Conservation (phyloP, 2,113 vertebrate species). For the Vulpes ferrilata region DNA sequence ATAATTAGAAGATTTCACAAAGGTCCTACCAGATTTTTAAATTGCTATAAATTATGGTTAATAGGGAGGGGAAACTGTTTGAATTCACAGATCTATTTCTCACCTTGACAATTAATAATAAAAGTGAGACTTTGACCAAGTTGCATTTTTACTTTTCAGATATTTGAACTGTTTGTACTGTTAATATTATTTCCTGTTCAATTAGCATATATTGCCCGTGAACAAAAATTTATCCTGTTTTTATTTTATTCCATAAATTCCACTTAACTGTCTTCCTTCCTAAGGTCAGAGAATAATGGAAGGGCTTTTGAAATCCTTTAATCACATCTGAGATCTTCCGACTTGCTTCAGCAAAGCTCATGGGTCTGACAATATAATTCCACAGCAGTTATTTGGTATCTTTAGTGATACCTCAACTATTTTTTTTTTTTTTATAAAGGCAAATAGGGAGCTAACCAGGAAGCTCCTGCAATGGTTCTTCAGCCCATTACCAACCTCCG, state of each 20-base stretch:
- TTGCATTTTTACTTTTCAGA: neutral
- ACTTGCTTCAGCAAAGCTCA: neutral
- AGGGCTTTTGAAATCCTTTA: constrained; percentile 9
- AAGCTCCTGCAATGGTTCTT: neutral
- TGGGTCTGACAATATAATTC: neutral
- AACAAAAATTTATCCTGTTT: neutral
- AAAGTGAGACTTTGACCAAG: neutral
- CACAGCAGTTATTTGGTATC: neutral
- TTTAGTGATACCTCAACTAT: neutral
- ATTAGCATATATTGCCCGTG: neutral
- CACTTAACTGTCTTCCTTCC: constrained; percentile 47
- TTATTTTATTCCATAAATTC: constrained; percentile 30
- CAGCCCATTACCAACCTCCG: neutral
- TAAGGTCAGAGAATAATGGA: constrained; percentile 41
- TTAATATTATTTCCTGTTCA: constrained; percentile 27
- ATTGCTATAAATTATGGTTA: neutral
- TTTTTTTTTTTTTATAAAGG: neutral
- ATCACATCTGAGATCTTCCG: constrained; percentile 23
- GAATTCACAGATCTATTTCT: neutral
- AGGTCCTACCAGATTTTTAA: neutral
- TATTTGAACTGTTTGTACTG: neutral
- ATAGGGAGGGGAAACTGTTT: neutral
- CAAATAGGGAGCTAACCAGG: neutral
- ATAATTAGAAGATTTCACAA: neutral
- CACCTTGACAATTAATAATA: neutral